phyloP scores from a whole-genome alignment of 2,113 vertebrate species.

The Epinephelus moara region DNA sequence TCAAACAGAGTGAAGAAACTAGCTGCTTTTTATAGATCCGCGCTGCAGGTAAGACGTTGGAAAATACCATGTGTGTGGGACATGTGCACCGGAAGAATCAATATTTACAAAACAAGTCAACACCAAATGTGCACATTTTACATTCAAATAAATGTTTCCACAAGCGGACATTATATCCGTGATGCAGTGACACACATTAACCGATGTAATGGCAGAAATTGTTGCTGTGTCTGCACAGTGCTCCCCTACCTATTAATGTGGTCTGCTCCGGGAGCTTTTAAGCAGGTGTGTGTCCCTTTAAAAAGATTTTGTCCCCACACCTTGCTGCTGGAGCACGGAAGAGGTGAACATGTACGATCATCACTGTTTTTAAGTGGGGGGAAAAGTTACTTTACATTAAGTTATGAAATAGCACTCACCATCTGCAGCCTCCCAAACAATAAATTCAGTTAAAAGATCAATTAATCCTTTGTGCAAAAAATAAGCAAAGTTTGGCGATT shows the following conservation, averaged over 20 bases:
- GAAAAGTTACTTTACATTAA: too few species aligned
- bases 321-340: not conserved
- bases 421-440: not conserved
- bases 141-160: not conserved
- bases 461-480: not conserved
- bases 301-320: rapidly evolving
- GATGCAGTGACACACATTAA: not conserved
- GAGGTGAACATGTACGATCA: not conserved
- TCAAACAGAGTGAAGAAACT: rapidly evolving
- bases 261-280: conserved; percentile 15
- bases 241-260: conserved; percentile 24
- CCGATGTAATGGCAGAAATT: not conserved
- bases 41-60: not conserved
- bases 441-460: not conserved
- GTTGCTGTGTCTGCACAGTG: rapidly evolving
- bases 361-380: too few species aligned
- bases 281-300: not conserved
- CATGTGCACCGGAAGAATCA: rapidly evolving
- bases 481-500: not conserved
- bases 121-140: not conserved
- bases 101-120: not conserved
- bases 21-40: not conserved
- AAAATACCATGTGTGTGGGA: not conserved
- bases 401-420: too few species aligned
- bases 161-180: rapidly evolving